Percentiles rank a stretch among this genome's conserved stretches.
Conservation (phyloP, 2,113 vertebrate species). For the Helogale parvula region DNA sequence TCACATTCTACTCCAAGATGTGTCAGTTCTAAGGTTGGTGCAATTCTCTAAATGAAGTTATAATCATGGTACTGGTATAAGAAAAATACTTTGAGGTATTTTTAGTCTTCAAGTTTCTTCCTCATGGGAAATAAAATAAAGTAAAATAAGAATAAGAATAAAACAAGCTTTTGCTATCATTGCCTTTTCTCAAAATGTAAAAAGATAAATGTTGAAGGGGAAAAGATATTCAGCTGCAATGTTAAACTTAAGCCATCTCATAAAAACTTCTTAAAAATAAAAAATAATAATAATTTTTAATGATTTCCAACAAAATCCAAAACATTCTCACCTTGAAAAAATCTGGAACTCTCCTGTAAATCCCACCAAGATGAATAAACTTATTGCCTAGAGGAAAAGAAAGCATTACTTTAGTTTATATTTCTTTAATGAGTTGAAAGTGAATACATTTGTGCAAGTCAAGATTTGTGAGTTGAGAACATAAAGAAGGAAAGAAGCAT, state of each 20-base stretch:
- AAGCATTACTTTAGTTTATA: slow-evolving; percentile 25
- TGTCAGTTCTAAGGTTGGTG: not conserved
- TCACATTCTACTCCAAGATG: not conserved
- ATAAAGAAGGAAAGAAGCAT: not conserved
- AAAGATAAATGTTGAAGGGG: not conserved
- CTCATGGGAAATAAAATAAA: not conserved
- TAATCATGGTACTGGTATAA: not conserved
- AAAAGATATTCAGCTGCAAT: not conserved
- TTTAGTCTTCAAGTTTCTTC: not conserved
- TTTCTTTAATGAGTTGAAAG: slow-evolving; percentile 44
- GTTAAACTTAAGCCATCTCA: not conserved
- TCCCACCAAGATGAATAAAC: slow-evolving; percentile 81
- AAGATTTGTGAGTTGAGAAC: not conserved
- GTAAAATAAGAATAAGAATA: slow-evolving; percentile 13
- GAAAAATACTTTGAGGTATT: not conserved
- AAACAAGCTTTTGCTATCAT: not conserved
- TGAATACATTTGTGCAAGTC: not conserved
- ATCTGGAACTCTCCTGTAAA: slow-evolving; percentile 69
- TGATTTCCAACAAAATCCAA: slow-evolving; percentile 8
- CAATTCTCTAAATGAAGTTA: not conserved
- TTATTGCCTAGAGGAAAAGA: slow-evolving; percentile 69
- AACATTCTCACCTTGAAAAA: slow-evolving; percentile 80
- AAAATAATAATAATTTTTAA: not conserved
- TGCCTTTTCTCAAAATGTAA: slow-evolving; percentile 16
- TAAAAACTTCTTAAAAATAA: slow-evolving; percentile 16